These are phyloP conservation scores for Sylvilagus floridanus DNA, from an alignment of 2,797 vertebrate genomes.

Conservation along the genomic window DNA sequence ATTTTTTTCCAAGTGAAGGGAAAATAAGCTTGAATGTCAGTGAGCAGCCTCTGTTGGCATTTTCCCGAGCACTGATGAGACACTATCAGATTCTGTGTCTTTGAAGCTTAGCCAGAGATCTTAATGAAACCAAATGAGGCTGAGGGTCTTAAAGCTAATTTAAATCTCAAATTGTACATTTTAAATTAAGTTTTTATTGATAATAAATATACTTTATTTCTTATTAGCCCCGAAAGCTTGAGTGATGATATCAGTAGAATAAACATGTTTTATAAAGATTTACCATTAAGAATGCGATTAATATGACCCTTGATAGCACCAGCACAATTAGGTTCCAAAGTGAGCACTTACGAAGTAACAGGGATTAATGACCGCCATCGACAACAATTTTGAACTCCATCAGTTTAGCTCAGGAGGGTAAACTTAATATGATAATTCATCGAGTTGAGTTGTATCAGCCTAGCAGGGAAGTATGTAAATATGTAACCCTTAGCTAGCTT, in stretches of 20 bases:
- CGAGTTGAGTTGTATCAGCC: conserved; percentile 95
- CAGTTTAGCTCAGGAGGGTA: conserved; percentile 99
- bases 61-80: conserved; percentile 76
- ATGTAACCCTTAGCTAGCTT: conserved; percentile 98
- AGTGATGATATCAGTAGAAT: conserved; percentile 87
- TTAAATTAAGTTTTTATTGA: conserved; percentile 89
- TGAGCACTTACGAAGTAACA: conserved; percentile 97
- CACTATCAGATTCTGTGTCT: conserved; percentile 82
- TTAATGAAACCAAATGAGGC: conserved; percentile 85
- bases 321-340: conserved; percentile 96
- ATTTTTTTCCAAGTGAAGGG: conserved; percentile 33
- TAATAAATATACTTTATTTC: conserved; percentile 88
- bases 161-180: conserved; percentile 86
- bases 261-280: conserved; percentile 91
- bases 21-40: conserved; percentile 27
- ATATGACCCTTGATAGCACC: conserved; percentile 95
- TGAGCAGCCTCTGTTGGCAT: conserved; percentile 76
- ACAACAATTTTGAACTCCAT: conserved; percentile 99
- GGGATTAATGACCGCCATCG: conserved; percentile 99
- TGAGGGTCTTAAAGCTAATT: conserved; percentile 86
- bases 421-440: conserved; percentile 99
- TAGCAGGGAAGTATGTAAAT: conserved; percentile 99
- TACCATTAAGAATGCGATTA: conserved; percentile 92
- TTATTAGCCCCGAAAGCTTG: conserved; percentile 86
- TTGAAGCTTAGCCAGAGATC: conserved; percentile 82